phyloP scores from a whole-genome alignment of 2,888 invertebrate genomes.

The Dolomedes plantarius region DNA sequence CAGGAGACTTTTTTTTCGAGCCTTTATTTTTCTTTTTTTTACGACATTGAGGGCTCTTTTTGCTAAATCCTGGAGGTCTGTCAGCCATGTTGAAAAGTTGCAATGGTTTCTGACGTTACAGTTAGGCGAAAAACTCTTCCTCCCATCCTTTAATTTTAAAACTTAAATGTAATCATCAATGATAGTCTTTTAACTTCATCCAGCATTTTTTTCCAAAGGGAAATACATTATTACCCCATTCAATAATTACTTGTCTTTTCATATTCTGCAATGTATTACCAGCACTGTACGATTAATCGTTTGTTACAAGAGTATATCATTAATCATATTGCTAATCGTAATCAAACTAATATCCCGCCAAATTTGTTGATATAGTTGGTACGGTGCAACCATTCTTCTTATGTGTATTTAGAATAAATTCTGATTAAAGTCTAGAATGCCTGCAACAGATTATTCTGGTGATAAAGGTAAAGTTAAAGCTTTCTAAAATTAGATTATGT shows the following conservation, averaged over 20 bases:
- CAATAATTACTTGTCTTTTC: too few relatives aligned
- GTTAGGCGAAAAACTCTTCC: neutral
- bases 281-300: too few relatives aligned
- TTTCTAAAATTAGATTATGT: neutral
- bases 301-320: too few relatives aligned
- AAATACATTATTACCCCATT: too few relatives aligned
- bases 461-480: conserved; percentile 69
- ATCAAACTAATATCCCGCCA: conserved; percentile 21
- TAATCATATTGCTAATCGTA: too few relatives aligned
- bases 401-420: neutral
- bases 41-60: neutral
- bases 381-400: too few relatives aligned
- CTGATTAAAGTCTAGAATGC: conserved; percentile 24
- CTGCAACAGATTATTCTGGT: conserved; percentile 71
- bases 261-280: too few relatives aligned
- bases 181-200: too few relatives aligned
- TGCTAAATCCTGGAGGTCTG: neutral
- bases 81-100: neutral
- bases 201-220: too few relatives aligned
- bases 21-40: neutral
- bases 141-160: too few relatives aligned
- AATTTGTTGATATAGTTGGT: conserved; percentile 20
- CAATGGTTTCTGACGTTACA: neutral
- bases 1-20: neutral
- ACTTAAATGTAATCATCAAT: too few relatives aligned